A percentile compares a stretch with the other conserved stretches of the same genome.
Evolutionary conservation across 2,888 invertebrate genomes (phyloP).

Genomic region (Harpalus rubripes): DNA sequence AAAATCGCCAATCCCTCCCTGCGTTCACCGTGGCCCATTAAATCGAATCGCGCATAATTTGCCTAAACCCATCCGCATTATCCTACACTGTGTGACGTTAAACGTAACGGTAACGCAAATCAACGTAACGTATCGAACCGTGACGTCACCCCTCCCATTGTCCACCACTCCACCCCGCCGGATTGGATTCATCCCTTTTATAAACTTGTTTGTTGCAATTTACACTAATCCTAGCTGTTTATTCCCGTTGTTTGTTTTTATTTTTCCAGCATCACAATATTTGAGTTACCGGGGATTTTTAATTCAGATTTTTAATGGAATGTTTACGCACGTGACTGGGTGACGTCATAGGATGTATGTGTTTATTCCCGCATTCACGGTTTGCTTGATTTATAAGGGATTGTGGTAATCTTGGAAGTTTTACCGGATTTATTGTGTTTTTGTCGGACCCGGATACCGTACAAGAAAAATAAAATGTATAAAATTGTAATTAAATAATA

Average conservation of each 20-base stretch:
- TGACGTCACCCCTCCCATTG: background rate
- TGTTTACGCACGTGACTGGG: slow-evolving; percentile 17
- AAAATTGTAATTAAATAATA: no score
- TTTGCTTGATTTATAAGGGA: background rate
- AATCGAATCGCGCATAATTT: slow-evolving; percentile 36
- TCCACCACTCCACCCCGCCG: background rate
- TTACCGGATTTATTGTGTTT: background rate
- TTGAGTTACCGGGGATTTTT: slow-evolving; percentile 49
- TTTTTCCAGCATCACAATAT: slow-evolving; percentile 52
- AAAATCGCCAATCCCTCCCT: background rate
- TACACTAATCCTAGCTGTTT: slow-evolving; percentile 54
- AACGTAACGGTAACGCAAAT: slow-evolving; percentile 40
- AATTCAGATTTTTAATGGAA: slow-evolving; percentile 58
- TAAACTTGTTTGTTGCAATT: slow-evolving; percentile 58
- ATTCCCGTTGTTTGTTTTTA: slow-evolving; percentile 53
- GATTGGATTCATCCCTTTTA: slow-evolving; percentile 58
- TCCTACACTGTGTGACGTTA: slow-evolving; percentile 32
- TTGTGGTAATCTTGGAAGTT: background rate
- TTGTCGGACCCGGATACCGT: background rate
- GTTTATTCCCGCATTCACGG: background rate
- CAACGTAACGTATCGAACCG: slow-evolving; percentile 5
- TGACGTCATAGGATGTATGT: slow-evolving; percentile 22
- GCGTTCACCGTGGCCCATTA: background rate
- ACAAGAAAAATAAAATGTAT: no score
- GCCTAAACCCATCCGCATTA: slow-evolving; percentile 5